Percentiles rank a stretch among this genome's conserved stretches.
phyloP scores from a whole-genome alignment of 2,113 vertebrate species.

The Chamaea fasciata region DNA sequence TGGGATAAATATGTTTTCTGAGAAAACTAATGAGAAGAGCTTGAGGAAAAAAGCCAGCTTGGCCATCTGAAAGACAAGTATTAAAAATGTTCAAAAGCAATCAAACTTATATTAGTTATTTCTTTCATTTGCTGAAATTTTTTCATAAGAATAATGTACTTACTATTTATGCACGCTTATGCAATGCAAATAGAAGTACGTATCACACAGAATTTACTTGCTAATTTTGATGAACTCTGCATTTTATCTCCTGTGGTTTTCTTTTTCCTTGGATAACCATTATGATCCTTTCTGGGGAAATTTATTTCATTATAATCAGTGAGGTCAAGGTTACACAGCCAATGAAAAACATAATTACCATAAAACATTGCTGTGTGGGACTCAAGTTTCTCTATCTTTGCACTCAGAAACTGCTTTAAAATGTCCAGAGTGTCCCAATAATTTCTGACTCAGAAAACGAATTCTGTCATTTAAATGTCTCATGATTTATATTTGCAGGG shows the following conservation, averaged over 20 bases:
- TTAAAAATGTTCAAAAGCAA: not conserved
- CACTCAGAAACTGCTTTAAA: not conserved
- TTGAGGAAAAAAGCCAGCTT: not conserved
- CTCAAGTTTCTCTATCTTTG: not conserved
- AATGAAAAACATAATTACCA: not conserved
- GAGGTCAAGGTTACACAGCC: not conserved
- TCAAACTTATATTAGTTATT: not conserved
- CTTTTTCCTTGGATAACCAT: not conserved
- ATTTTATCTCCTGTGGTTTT: not conserved
- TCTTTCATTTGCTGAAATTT: not conserved
- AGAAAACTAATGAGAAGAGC: not conserved
- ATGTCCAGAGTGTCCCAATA: not conserved
- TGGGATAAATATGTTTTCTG: not conserved
- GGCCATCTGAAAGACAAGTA: not conserved
- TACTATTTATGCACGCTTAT: not conserved
- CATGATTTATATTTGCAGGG: not conserved
- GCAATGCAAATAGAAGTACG: fast-evolving
- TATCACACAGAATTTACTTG: not conserved
- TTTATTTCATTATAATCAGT: not conserved
- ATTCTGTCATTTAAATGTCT: not conserved
- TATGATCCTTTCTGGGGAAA: not conserved
- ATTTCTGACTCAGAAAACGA: not conserved
- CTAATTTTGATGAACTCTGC: not conserved
- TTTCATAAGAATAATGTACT: not conserved
- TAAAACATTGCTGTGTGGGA: not conserved